A percentile compares a stretch with the other conserved stretches of the same genome.
Evolutionary conservation across 2,888 invertebrate species (phyloP).

Genomic region (Pristionchus exspectatus): DNA sequence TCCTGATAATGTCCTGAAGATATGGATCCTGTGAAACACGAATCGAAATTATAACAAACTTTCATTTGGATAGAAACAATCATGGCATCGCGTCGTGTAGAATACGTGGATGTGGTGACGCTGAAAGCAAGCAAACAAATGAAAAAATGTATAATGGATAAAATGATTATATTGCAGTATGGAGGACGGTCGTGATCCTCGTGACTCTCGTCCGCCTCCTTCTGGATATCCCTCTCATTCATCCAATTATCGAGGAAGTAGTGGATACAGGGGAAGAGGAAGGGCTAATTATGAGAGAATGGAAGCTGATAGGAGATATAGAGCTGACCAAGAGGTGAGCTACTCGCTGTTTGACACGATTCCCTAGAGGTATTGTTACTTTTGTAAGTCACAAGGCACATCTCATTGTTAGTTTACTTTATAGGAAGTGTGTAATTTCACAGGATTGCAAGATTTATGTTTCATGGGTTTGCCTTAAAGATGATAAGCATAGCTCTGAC

Average conservation of each 20-base stretch:
- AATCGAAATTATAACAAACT: too few species aligned
- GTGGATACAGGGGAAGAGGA: constrained; percentile 45
- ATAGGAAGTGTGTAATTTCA: too few species aligned
- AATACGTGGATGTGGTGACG: too few species aligned
- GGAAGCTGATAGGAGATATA: constrained; percentile 19
- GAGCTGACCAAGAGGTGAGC: constrained; percentile 17
- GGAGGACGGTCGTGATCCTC: constrained; percentile 46
- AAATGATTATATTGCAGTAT: background rate
- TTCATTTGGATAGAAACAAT: too few species aligned
- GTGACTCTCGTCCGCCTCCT: constrained; percentile 10
- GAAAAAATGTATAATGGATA: too few species aligned
- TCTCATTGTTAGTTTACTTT: too few species aligned
- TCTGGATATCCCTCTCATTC: background rate
- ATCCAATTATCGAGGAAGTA: background rate
- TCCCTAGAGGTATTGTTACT: too few species aligned
- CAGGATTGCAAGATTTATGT: too few species aligned
- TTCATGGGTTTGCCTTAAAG: background rate
- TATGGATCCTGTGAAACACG: too few species aligned
- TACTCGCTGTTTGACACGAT: too few species aligned
- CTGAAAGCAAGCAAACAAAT: too few species aligned
- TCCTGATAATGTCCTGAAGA: background rate
- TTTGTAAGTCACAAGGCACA: too few species aligned
- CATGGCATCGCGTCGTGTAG: background rate
- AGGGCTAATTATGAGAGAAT: constrained; percentile 35
- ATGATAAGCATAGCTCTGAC: background rate